Base-by-base conservation (phyloP, 2,888 invertebrate species). In the Drosophila vallismaia region DNA sequence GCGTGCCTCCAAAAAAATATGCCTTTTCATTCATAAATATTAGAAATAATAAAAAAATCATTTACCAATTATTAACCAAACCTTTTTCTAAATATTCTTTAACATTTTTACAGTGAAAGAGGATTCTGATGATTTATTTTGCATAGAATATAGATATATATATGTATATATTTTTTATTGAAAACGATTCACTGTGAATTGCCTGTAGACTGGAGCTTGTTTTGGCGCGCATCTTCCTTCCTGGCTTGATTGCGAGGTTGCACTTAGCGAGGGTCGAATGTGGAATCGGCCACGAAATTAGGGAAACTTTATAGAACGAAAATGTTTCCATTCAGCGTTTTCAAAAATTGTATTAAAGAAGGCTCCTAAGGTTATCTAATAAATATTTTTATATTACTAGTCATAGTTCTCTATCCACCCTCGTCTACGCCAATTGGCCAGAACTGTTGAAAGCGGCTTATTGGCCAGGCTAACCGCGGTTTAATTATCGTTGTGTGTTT, bases 161-260 rank as follows among this genome's bases (percentile, higher is more conserved):
- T 19, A 19, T 19, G 2, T 19, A 19, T 1, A 19, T 19, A 2
- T 1, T 19, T 19, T 19, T 19, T 1, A 14, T 14, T 14, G 14
- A 19, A 19, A 19, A 19, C 19, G 19, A 19, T 19, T 2, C 6
- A 36, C 36, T 36, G 12, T 36, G 2, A 36, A 53, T 44, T 29
- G 31, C 29, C 3, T n/a, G 12, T 24, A 31, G 46, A 48, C 38
- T 28, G 49, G 50, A 70, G 69, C 64, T 72, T 53, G 72, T 71
- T 71, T 71, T 71, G 71, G 71, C 72, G 71, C 71, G 58, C 58
- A 71, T 64, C 71, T 64, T 62, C 44, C 71, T 64, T 62, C 44
- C 33, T 14, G 31, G 46, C 36, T 54, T 46, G 71, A 70, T 50
- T 54, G 63, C 46, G 33, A 45, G 33, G 45, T 10, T 42, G 38